These are phyloP conservation scores for Pollenia angustigena DNA, from an alignment of 2,888 invertebrate species.

Conservation along the genomic window DNA sequence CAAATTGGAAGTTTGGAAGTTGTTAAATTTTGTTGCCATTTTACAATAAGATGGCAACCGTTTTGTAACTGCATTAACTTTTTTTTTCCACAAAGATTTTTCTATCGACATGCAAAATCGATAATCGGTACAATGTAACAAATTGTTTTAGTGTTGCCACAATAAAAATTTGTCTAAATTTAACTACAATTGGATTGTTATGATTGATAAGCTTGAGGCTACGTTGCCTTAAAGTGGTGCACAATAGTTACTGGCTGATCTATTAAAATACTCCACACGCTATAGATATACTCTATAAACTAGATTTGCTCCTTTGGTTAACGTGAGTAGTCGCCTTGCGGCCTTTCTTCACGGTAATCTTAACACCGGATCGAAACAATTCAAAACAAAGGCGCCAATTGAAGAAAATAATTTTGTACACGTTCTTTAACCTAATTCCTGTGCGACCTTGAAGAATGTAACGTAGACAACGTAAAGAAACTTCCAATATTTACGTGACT, in stretches of 20 bases:
- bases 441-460: too few species aligned
- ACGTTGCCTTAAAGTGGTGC: neutral
- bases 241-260: neutral
- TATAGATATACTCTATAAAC: too few species aligned
- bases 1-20: conserved; percentile 37
- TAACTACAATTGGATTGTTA: conserved; percentile 9
- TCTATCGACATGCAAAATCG: conserved; percentile 68
- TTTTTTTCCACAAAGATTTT: conserved; percentile 7
- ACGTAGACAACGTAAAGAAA: too few species aligned
- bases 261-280: neutral
- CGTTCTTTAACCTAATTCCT: too few species aligned
- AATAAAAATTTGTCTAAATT: conserved; percentile 16
- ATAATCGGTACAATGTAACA: conserved; percentile 55
- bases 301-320: too few species aligned
- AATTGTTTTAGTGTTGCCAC: conserved; percentile 61
- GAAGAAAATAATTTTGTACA: too few species aligned
- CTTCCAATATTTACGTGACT: too few species aligned
- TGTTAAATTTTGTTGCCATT: conserved; percentile 37
- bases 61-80: conserved; percentile 62
- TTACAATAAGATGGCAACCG: conserved; percentile 63
- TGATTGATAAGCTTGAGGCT: conserved; percentile 10
- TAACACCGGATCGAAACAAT: too few species aligned
- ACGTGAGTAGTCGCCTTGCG: too few species aligned
- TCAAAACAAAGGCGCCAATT: too few species aligned
- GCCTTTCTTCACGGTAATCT: too few species aligned